Base-by-base conservation (phyloP, 2,888 invertebrate genomes). In the Archaeoteleia sp. region DNA sequence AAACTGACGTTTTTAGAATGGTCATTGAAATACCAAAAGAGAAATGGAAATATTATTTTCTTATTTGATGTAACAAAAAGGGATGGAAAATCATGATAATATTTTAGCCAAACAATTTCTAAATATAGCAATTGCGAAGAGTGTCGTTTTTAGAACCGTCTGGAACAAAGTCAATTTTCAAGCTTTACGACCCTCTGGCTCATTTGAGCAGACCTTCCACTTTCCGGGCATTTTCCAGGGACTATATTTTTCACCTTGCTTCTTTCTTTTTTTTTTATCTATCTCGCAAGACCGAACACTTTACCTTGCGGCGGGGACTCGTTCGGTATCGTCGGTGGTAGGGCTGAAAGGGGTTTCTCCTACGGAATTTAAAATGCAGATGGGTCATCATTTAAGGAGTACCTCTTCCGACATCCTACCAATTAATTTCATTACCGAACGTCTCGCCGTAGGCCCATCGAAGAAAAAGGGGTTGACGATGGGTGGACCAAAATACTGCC, bases 341-440 rank as follows among this genome's bases (percentile, higher is more conserved):
- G 14, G 20, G 32, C 42, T 35, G 34, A 46, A 53, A 57, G 37
- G 54, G 55, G 62, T 60, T 60, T 58, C 58, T 45, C 49, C 35
- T 42, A 29, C 42, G 54, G 45, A 61, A 66, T 67, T 66, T 70
- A 57, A 66, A 70, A 70, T 70, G 55, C 66, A 62, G 53, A 70
- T 62, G 53, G 55, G 42, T 25, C 51, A 32, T 42, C 46, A 55
- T 67, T 63, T 48, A 55, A 60, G 55, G 42, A 67, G 45, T 35
- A 34, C 48, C 66, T 49, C 49, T 51, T 57, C 58, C 45, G 40
- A 49, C 70, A 42, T 62, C 58, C 49, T 30, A 42, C 54, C 67
- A 70, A 70, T 67, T 67, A 70, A 70, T 67, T 63, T 67, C 67
- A 70, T 70, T 70, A 67, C 58, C 53, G 46, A 51, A 48, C 49